These are phyloP conservation scores for Etheostoma perlongum DNA, from an alignment of 2,797 vertebrate species.

Conservation along the genomic window DNA sequence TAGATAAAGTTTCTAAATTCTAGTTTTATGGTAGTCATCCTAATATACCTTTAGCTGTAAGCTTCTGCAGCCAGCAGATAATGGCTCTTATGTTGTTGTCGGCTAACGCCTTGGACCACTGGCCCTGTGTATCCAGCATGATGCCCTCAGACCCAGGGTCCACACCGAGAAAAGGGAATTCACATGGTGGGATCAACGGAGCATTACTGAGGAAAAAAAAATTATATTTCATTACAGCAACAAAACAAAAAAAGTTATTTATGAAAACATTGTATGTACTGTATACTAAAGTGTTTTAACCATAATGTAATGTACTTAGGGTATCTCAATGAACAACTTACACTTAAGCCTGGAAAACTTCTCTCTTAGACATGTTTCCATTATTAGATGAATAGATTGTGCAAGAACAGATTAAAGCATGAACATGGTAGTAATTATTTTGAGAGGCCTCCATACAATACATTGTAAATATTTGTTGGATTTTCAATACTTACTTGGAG, in stretches of 20 bases:
- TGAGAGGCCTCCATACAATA: not conserved
- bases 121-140: constrained; percentile 60
- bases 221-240: not conserved
- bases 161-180: not conserved
- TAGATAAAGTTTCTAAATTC: not conserved
- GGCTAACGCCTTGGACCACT: constrained; percentile 71
- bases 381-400: constrained; percentile 33
- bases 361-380: constrained; percentile 7
- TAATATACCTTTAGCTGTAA: constrained; percentile 55
- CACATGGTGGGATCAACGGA: not conserved
- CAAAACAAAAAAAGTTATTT: not conserved
- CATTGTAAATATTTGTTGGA: not conserved
- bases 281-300: not conserved
- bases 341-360: constrained; percentile 8
- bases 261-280: not conserved
- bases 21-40: not conserved
- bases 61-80: constrained; percentile 50
- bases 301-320: not conserved
- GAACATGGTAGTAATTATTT: not conserved
- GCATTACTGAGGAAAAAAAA: not conserved
- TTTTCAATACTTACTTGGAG: constrained; percentile 53
- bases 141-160: not conserved
- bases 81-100: constrained; percentile 72
- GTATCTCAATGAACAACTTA: constrained; percentile 9
- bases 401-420: constrained; percentile 14